These are phyloP conservation scores for Scolopax mira DNA, from an alignment of 2,113 vertebrate species.

Conservation along the genomic window DNA sequence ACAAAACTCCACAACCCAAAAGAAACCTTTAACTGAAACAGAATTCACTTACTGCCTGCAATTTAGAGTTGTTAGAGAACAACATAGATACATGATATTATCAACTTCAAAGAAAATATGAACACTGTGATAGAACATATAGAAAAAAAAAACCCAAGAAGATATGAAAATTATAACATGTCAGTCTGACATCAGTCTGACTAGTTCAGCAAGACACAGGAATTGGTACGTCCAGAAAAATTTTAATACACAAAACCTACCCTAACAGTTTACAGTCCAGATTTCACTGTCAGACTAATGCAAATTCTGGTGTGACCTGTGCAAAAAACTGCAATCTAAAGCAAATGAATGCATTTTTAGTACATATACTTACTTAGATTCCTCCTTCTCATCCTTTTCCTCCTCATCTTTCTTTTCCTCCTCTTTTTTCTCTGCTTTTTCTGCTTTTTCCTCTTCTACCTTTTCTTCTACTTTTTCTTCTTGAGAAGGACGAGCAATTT, in stretches of 20 bases:
- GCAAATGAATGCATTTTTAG: not conserved
- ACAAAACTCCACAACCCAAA: not conserved
- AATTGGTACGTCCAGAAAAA: not conserved
- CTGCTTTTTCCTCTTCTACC: conserved; percentile 91
- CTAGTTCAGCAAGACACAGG: not conserved
- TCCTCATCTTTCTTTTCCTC: conserved; percentile 99
- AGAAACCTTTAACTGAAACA: not conserved
- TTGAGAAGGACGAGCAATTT: conserved; percentile 94
- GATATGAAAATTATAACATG: not conserved
- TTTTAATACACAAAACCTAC: not conserved
- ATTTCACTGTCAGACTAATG: not conserved
- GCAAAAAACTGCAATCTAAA: not conserved
- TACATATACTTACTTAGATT: conserved; percentile 84
- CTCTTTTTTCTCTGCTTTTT: conserved; percentile 96
- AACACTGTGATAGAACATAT: not conserved
- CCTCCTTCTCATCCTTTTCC: conserved; percentile 98
- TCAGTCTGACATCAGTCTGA: not conserved
- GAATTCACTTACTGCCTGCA: not conserved
- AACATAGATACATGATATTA: not conserved
- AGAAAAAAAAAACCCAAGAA: not conserved
- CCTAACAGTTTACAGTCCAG: not conserved
- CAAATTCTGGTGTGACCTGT: not conserved
- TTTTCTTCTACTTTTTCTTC: conserved; percentile 98
- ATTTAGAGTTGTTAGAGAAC: not conserved
- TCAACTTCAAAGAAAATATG: not conserved